phyloP scores from a whole-genome alignment of 30 jellyfish, hydroid and myxozoan genomes.

The Hydractinia symbiolongicarpus region DNA sequence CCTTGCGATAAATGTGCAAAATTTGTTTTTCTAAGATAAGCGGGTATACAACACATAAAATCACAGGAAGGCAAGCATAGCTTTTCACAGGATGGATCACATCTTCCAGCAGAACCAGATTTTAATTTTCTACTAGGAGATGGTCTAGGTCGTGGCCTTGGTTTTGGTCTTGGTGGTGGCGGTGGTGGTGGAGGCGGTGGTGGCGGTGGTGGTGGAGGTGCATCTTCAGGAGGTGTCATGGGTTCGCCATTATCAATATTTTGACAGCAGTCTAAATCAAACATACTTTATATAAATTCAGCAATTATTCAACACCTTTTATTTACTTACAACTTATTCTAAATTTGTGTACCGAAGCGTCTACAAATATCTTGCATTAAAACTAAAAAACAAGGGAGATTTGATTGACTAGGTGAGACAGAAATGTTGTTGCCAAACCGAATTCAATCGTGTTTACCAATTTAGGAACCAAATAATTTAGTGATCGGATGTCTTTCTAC shows the following conservation, averaged over 20 bases:
- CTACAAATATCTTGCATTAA: too few species aligned
- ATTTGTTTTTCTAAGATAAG: slow-evolving; percentile 51
- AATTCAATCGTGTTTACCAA: too few species aligned
- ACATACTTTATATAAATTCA: too few species aligned
- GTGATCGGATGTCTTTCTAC: neutral
- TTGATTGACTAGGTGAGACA: too few species aligned
- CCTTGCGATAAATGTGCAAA: slow-evolving; percentile 57
- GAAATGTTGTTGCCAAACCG: too few species aligned
- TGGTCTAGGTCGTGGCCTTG: slow-evolving; percentile 43
- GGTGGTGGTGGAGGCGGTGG: slow-evolving; percentile 59
- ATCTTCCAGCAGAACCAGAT: neutral
- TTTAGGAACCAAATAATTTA: neutral
- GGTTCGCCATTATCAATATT: slow-evolving; percentile 2
- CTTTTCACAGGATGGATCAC: slow-evolving; percentile 80
- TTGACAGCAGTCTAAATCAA: neutral
- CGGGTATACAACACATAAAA: slow-evolving; percentile 81
- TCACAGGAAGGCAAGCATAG: slow-evolving; percentile 85
- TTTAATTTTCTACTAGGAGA: slow-evolving; percentile 1
- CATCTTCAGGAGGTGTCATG: slow-evolving; percentile 36
- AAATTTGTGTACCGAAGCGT: too few species aligned
- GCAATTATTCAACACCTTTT: too few species aligned
- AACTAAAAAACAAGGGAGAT: too few species aligned
- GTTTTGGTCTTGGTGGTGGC: slow-evolving; percentile 27
- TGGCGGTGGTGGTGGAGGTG: slow-evolving; percentile 68
- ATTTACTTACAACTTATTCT: too few species aligned